Percentiles rank a stretch among this genome's conserved stretches.
These are phyloP conservation scores for Polydrusus pterygomalis DNA, from an alignment of 2,888 invertebrate species.

Conservation along the genomic window DNA sequence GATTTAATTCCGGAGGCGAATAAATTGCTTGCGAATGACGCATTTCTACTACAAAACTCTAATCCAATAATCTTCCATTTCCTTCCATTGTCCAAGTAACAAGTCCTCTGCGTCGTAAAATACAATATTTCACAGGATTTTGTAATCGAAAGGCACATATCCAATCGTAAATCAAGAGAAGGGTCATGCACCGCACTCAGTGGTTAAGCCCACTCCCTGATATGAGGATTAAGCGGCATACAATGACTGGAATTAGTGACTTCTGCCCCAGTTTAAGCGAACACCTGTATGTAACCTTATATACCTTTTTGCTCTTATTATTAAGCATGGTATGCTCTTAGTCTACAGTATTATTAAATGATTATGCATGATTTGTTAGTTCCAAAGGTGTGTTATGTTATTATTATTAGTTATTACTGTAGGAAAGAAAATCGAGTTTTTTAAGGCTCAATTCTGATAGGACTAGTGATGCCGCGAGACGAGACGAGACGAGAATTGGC, in stretches of 20 bases:
- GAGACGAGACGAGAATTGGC: too few species aligned
- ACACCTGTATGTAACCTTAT: conserved; percentile 19
- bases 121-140: conserved; percentile 43
- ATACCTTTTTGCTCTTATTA: conserved; percentile 16
- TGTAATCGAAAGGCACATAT: conserved; percentile 48
- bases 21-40: conserved; percentile 19
- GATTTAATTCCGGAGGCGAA: conserved; percentile 10
- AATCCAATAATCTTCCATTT: conserved; percentile 22
- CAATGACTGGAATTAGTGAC: conserved; percentile 56
- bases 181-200: conserved; percentile 40
- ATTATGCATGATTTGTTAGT: neutral
- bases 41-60: conserved; percentile 19
- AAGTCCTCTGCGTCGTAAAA: conserved; percentile 31
- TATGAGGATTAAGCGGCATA: conserved; percentile 57
- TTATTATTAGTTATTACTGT: neutral
- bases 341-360: neutral
- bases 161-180: conserved; percentile 45
- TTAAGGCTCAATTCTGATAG: too few species aligned
- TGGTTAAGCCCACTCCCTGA: conserved; percentile 50
- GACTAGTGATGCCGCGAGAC: too few species aligned
- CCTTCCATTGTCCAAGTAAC: conserved; percentile 27
- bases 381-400: neutral
- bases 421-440: neutral
- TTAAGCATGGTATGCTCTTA: neutral
- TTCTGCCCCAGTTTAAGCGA: conserved; percentile 40